These are phyloP conservation scores for Ectropis crepuscularia DNA, from an alignment of 2,888 invertebrate genomes.

Conservation along the genomic window DNA sequence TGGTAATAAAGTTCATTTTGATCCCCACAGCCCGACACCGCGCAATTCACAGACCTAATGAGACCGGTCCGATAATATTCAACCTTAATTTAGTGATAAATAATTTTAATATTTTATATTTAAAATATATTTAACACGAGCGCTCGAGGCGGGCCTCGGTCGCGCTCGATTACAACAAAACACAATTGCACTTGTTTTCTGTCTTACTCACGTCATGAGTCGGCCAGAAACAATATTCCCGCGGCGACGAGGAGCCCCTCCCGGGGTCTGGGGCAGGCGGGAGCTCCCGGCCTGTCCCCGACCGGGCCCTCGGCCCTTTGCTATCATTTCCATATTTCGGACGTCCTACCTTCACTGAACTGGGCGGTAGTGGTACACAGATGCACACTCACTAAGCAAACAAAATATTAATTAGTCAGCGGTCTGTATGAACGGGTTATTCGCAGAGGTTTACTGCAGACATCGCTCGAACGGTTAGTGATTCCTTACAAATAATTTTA, in stretches of 20 bases:
- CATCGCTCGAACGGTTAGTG: conserved; percentile 19
- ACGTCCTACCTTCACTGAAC: no score
- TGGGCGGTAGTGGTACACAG: no score
- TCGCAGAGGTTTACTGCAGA: not conserved
- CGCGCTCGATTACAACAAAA: conserved; percentile 27
- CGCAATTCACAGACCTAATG: not conserved
- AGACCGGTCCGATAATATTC: conserved; percentile 14
- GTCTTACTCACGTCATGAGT: conserved; percentile 29
- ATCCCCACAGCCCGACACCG: not conserved
- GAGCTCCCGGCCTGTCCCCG: no score
- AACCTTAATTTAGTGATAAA: conserved; percentile 44
- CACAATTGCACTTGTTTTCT: conserved; percentile 44
- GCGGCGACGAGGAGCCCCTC: not conserved
- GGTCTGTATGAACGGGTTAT: no score
- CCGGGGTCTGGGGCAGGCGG: no score
- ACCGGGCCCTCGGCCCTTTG: no score
- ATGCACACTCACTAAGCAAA: no score
- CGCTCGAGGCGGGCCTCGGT: conserved; percentile 19
- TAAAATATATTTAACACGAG: conserved; percentile 33
- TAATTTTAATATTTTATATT: conserved; percentile 37
- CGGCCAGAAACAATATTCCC: conserved; percentile 18
- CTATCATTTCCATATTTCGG: no score
- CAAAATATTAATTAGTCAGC: no score
- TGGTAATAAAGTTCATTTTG: not conserved
- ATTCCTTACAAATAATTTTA: conserved; percentile 35